These are phyloP conservation scores for Melitaea athalia DNA, from an alignment of 2,888 invertebrate genomes.

Conservation along the genomic window DNA sequence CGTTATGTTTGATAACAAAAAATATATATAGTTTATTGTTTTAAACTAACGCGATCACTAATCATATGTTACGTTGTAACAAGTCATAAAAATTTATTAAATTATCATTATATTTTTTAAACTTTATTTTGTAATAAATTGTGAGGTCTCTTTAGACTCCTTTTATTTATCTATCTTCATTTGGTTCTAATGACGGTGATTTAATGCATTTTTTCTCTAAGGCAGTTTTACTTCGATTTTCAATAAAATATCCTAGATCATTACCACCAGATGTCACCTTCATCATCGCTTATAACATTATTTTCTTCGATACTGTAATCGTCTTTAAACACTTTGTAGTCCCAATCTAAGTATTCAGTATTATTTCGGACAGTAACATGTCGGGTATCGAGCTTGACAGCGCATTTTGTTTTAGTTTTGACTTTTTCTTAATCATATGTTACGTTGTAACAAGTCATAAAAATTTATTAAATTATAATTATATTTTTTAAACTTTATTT, in stretches of 20 bases:
- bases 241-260: conserved; percentile 37
- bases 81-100: too few species aligned
- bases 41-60: too few species aligned
- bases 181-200: conserved; percentile 46
- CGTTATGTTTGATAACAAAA: too few species aligned
- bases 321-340: conserved; percentile 55
- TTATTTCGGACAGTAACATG: conserved; percentile 54
- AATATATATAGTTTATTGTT: too few species aligned
- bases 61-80: too few species aligned
- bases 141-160: conserved; percentile 67
- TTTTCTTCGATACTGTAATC: conserved; percentile 35
- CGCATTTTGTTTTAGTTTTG: conserved; percentile 34
- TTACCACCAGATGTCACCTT: conserved; percentile 38
- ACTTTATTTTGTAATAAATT: too few species aligned
- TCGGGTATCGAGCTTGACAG: conserved; percentile 48
- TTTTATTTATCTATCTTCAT: conserved; percentile 64
- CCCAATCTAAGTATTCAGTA: conserved; percentile 53
- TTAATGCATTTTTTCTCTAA: conserved; percentile 44
- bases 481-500: too few species aligned
- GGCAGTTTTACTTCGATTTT: conserved; percentile 42
- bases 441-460: too few species aligned
- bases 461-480: too few species aligned
- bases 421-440: too few species aligned
- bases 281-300: conserved; percentile 52
- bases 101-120: too few species aligned